Evolutionary conservation across 1,140 invertebrate genomes (phyloP).

Genomic region (Lordiphosa mommai): DNA sequence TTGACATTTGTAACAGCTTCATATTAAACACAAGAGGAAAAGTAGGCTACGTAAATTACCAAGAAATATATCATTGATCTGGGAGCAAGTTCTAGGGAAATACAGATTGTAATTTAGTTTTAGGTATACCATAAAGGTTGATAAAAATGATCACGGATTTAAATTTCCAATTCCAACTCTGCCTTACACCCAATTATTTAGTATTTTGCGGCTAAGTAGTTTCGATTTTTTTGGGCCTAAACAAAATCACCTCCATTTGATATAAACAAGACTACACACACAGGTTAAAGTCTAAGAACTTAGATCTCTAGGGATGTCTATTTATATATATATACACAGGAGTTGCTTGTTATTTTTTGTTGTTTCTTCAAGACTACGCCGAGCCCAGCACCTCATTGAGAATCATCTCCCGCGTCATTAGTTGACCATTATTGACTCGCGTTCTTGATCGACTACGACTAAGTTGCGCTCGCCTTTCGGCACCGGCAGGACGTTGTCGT

Average conservation of each 20-base stretch:
- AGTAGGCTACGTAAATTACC: no score
- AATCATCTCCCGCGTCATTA: conserved; percentile 73
- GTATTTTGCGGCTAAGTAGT: conserved; percentile 11
- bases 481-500: conserved; percentile 87
- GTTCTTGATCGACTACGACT: conserved; percentile 91
- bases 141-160: no score
- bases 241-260: conserved; percentile 7
- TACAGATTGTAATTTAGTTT: background rate
- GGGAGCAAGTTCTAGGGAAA: no score
- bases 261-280: conserved; percentile 25
- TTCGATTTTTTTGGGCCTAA: background rate
- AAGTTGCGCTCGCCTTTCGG: conserved; percentile 91
- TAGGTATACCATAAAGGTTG: no score
- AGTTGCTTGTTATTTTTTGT: conserved; percentile 14
- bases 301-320: conserved; percentile 49
- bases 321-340: conserved; percentile 63
- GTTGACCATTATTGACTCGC: conserved; percentile 80
- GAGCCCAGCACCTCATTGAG: conserved; percentile 68
- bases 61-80: no score
- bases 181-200: background rate
- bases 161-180: background rate
- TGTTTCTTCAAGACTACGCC: conserved; percentile 41
- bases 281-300: conserved; percentile 35
- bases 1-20: no score
- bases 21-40: no score